phyloP scores from a whole-genome alignment of 1,140 invertebrate species.

The Drosophila sp. region DNA sequence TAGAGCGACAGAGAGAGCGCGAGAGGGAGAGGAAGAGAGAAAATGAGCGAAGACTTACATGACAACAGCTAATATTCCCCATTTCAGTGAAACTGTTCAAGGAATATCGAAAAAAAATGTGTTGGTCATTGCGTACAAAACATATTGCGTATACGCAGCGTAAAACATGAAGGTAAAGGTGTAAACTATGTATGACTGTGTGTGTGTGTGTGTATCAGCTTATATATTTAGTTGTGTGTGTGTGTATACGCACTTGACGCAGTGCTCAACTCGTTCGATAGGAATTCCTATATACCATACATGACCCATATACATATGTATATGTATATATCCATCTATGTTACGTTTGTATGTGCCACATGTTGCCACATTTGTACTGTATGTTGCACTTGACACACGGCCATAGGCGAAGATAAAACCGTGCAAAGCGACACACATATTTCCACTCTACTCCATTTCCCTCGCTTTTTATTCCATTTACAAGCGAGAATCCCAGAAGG shows the following conservation, averaged over 20 bases:
- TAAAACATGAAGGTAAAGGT: constrained; percentile 12
- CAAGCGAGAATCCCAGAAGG: background rate
- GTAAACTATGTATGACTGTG: background rate
- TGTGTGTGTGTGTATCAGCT: background rate
- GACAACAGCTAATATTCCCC: background rate
- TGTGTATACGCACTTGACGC: constrained; percentile 21
- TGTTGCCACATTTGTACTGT: background rate
- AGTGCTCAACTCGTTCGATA: constrained; percentile 21
- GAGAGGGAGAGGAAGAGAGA: no score
- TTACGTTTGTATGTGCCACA: background rate
- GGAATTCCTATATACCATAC: constrained; percentile 23
- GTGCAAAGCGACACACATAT: constrained; percentile 66
- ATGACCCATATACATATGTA: constrained; percentile 32
- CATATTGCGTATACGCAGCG: constrained; percentile 38
- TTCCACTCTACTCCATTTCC: background rate
- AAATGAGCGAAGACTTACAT: background rate
- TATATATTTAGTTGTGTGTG: background rate
- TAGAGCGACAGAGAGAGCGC: no score
- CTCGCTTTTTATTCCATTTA: no score
- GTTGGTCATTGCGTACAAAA: constrained; percentile 50
- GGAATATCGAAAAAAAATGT: constrained; percentile 37
- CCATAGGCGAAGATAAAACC: constrained; percentile 39
- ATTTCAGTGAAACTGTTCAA: background rate
- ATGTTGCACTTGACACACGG: constrained; percentile 27
- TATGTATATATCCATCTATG: no score